A percentile compares a stretch with the other conserved stretches of the same genome.
phyloP scores from a whole-genome alignment of 2,888 invertebrate genomes.

The Oligia strigilis region DNA sequence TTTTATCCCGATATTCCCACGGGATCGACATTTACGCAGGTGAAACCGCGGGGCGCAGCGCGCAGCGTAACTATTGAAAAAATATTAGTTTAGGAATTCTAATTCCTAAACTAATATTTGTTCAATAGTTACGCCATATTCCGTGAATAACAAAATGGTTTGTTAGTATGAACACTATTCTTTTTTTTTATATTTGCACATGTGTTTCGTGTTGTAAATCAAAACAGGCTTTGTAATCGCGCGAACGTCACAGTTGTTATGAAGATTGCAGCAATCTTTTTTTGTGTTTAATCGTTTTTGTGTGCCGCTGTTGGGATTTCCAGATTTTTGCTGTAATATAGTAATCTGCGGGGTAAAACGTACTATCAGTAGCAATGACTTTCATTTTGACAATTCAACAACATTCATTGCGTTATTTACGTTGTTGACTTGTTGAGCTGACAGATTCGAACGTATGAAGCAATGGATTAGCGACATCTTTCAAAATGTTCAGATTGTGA shows the following conservation, averaged over 20 bases:
- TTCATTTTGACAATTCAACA: too few relatives aligned
- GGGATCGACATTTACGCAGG: too few relatives aligned
- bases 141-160: neutral
- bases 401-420: too few relatives aligned
- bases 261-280: constrained; percentile 28
- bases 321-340: neutral
- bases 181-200: constrained; percentile 37
- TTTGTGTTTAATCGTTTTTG: neutral
- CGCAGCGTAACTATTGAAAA: too few relatives aligned
- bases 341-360: neutral
- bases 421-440: too few relatives aligned
- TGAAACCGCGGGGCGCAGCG: too few relatives aligned
- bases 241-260: constrained; percentile 36
- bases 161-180: constrained; percentile 18
- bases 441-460: too few relatives aligned
- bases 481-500: too few relatives aligned
- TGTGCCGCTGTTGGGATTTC: neutral
- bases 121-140: constrained; percentile 13
- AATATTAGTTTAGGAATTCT: too few relatives aligned
- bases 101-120: constrained; percentile 37
- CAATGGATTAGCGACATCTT: too few relatives aligned
- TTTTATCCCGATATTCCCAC: too few relatives aligned
- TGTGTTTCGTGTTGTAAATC: constrained; percentile 20
- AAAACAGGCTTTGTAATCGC: constrained; percentile 37
- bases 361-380: too few relatives aligned